These are phyloP conservation scores for Bos javanicus DNA, from an alignment of 2,113 vertebrate genomes.

Conservation along the genomic window DNA sequence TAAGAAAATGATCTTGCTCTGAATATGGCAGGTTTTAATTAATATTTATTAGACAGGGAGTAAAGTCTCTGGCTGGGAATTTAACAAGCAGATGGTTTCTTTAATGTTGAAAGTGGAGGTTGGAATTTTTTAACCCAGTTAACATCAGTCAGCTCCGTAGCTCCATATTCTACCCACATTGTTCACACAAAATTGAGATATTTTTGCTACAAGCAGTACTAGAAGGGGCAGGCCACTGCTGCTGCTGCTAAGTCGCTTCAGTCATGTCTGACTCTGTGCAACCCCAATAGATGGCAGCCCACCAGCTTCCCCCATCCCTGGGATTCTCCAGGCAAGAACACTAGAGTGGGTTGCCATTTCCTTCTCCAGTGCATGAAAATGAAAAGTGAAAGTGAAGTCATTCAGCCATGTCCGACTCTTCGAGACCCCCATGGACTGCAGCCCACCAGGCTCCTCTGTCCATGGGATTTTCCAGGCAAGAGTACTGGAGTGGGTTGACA, in stretches of 20 bases:
- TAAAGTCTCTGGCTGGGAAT: slow-evolving; percentile 41
- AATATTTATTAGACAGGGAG: slow-evolving; percentile 64
- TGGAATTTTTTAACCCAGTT: slow-evolving; percentile 18
- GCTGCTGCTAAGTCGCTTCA: too few relatives aligned
- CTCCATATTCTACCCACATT: background rate
- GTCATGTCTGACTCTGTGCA: accelerated
- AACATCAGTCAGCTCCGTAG: background rate
- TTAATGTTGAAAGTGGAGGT: slow-evolving; percentile 24
- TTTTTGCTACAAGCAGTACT: background rate
- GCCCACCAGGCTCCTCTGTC: too few relatives aligned
- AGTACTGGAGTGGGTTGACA: too few relatives aligned
- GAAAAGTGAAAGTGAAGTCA: background rate
- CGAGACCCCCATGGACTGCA: too few relatives aligned
- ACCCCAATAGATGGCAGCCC: too few relatives aligned
- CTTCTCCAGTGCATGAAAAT: too few relatives aligned
- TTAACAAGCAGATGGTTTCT: slow-evolving; percentile 59
- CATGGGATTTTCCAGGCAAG: too few relatives aligned
- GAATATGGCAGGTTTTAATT: slow-evolving; percentile 36
- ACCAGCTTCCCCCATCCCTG: too few relatives aligned
- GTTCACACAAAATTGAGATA: background rate
- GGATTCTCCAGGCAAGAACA: too few relatives aligned
- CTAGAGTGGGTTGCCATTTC: too few relatives aligned
- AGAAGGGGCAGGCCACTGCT: background rate
- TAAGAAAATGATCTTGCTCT: slow-evolving; percentile 42
- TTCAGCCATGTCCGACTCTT: too few relatives aligned